Evolutionary conservation across 2,797 vertebrate genomes (phyloP), one percentile per base, ranked within the genome.

Genomic region (Sphaeramia orbicularis): DNA sequence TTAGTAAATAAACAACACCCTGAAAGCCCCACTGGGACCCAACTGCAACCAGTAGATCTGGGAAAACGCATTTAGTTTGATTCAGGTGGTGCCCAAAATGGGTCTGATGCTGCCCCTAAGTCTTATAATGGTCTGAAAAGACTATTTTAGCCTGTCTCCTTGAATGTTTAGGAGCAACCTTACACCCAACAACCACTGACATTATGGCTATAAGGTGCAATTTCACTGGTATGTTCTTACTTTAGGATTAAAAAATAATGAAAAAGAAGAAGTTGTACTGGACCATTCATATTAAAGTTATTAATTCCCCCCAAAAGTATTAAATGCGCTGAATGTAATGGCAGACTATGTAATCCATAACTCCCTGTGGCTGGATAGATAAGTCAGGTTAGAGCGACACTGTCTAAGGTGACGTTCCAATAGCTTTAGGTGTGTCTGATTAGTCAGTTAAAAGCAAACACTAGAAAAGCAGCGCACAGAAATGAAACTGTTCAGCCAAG

Each of bases 401-500:
- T 0, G 63, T 57, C 64, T 64, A 18, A 58, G 61, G 36, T 40
- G 72, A 53, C 48, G 65, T 67, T 71, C 65, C 62, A 30, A 36
- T 47, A 60, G 50, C 76, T 74, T 43, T 71, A 64, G 65, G 63
- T 79, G 66, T 52, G 64, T 67, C 77, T 75, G 65, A 76, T 79
- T 71, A 70, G 65, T 65, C 74, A 32, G 71, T 71, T 78, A 66
- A 76, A 84, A 68, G 78, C 62, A 80, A 86, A 78, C 55, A 45
- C 36, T 56, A 47, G 70, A 74, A 76, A 69, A 62, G 72, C 65
- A 75, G 52, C 65, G 16, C 62, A 9, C 62, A 65, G 74, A 85
- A 81, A 86, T 81, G 73, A 74, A 84, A 80, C 74, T 70, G 65
- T 75, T 86, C 74, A 78, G 54, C 78, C 54, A 45, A 65, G 74